These are phyloP conservation scores for Melanotaenia parkinsoni DNA, from an alignment of 2,797 vertebrate genomes.

Conservation along the genomic window DNA sequence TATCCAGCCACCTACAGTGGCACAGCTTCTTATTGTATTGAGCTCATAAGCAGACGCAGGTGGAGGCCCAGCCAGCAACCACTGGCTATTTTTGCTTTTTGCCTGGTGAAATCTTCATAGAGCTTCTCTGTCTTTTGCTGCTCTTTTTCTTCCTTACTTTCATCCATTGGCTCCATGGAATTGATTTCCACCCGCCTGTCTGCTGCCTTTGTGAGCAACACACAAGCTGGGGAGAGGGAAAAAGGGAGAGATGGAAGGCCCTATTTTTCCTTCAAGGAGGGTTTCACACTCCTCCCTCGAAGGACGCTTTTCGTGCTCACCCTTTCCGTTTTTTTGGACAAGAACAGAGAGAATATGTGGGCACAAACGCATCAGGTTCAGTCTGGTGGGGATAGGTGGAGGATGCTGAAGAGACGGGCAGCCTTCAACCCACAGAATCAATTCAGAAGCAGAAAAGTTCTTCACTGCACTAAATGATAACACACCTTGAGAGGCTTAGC, in stretches of 20 bases:
- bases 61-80: constrained; percentile 54
- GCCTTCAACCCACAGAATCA: constrained; percentile 79
- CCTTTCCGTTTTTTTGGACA: constrained; percentile 65
- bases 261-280: constrained; percentile 75
- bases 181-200: constrained; percentile 78
- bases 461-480: constrained; percentile 73
- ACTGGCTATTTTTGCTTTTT: constrained; percentile 74
- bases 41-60: constrained; percentile 49
- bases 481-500: constrained; percentile 76
- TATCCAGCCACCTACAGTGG: constrained; percentile 21
- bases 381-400: constrained; percentile 69
- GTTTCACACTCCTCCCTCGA: constrained; percentile 71
- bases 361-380: constrained; percentile 65
- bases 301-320: constrained; percentile 69
- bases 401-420: constrained; percentile 65
- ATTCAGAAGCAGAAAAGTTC: constrained; percentile 67
- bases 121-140: constrained; percentile 57
- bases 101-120: constrained; percentile 64
- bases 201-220: constrained; percentile 80
- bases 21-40: constrained; percentile 45
- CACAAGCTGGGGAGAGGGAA: constrained; percentile 51
- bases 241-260: constrained; percentile 63
- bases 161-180: constrained; percentile 78
- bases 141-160: constrained; percentile 71
- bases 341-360: constrained; percentile 78